Percentiles rank a stretch among this genome's conserved stretches.
phyloP scores from a whole-genome alignment of 2,797 vertebrate species.

The Microctenopoma stevenorrisi region DNA sequence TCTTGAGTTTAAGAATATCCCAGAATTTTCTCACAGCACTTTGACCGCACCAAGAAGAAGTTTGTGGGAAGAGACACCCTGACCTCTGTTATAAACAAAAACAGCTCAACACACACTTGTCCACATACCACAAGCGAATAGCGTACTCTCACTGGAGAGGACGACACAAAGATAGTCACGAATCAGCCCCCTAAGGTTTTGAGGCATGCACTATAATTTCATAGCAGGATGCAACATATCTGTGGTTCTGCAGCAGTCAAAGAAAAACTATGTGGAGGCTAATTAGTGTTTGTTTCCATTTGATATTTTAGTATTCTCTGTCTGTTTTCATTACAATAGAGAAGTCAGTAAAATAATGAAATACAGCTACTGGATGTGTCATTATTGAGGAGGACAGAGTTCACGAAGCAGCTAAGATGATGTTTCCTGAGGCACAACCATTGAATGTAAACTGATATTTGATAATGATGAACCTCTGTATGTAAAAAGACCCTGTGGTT shows the following conservation, averaged over 20 bases:
- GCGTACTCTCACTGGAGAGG: conserved; percentile 9
- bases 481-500: neutral
- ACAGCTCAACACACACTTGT: conserved; percentile 26
- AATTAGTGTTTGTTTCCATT: conserved; percentile 25
- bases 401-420: conserved; percentile 12
- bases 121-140: conserved; percentile 20
- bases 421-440: conserved; percentile 6
- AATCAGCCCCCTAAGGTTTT: conserved; percentile 46
- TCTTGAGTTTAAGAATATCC: conserved; percentile 19
- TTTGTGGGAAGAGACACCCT: conserved; percentile 51
- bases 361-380: conserved; percentile 24
- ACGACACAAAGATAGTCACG: conserved; percentile 48
- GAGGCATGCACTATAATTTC: conserved; percentile 56
- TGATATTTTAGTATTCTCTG: conserved; percentile 26
- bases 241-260: conserved; percentile 30
- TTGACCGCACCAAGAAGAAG: conserved; percentile 32
- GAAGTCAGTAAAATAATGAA: conserved; percentile 37
- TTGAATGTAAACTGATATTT: conserved; percentile 27
- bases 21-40: conserved; percentile 62
- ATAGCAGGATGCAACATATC: conserved; percentile 59
- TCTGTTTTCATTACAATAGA: conserved; percentile 13
- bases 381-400: conserved; percentile 29
- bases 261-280: conserved; percentile 7
- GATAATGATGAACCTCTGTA: conserved; percentile 6
- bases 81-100: conserved; percentile 69